Percentiles rank a stretch among this genome's conserved stretches.
These are phyloP conservation scores for Brenthis ino DNA, from an alignment of 2,888 invertebrate species.

Conservation along the genomic window DNA sequence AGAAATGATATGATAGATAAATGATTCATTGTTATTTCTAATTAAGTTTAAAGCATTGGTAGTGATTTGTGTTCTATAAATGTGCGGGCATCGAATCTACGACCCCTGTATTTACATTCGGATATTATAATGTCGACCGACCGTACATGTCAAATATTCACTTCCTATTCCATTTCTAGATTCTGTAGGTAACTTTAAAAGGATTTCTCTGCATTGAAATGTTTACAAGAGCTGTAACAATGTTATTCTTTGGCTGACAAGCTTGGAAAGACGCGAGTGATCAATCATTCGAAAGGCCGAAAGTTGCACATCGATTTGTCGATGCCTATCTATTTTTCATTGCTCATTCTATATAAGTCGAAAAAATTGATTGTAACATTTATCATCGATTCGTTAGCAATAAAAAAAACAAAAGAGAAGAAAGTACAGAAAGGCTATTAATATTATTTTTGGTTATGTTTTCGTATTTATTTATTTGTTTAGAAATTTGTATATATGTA, in stretches of 20 bases:
- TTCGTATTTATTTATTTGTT: too few species aligned
- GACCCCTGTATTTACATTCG: too few species aligned
- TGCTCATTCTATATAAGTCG: constrained; percentile 4
- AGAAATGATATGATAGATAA: too few species aligned
- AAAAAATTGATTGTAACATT: constrained; percentile 17
- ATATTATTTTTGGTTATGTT: too few species aligned
- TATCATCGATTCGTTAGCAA: constrained; percentile 9
- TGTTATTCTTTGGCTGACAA: constrained; percentile 79
- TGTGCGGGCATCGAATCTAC: too few species aligned
- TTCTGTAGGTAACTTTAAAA: constrained; percentile 58
- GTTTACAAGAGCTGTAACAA: constrained; percentile 76
- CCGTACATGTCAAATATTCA: constrained; percentile 28
- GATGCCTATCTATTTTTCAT: constrained; percentile 42
- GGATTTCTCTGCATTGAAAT: constrained; percentile 70
- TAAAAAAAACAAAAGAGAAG: constrained; percentile 5
- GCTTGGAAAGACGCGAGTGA: constrained; percentile 64
- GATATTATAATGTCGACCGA: background rate
- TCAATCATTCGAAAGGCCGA: constrained; percentile 70
- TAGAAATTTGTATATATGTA: background rate
- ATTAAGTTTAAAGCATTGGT: too few species aligned
- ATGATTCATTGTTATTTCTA: too few species aligned
- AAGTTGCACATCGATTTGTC: constrained; percentile 44
- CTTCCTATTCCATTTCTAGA: constrained; percentile 42
- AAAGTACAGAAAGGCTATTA: background rate
- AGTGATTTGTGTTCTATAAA: too few species aligned